Conservation (phyloP, 2,797 vertebrate genomes). For the Salmo trutta region DNA sequence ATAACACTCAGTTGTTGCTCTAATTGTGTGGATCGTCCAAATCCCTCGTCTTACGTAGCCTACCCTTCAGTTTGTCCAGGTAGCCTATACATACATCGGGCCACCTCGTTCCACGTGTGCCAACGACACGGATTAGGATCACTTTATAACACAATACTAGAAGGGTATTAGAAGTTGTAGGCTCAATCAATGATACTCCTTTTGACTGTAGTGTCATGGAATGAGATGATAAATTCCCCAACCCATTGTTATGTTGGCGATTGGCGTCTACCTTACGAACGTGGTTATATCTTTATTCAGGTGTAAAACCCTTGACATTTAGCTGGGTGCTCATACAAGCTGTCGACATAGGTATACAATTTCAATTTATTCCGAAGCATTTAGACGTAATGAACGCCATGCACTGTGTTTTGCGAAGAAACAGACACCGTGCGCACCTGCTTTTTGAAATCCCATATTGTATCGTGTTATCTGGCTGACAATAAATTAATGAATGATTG, state of each 20-base stretch:
- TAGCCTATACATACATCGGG: slow-evolving; percentile 10
- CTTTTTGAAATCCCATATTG: slow-evolving; percentile 29
- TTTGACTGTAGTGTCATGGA: not conserved
- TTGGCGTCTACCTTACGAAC: not conserved
- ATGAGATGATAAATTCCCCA: not conserved
- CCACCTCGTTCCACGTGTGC: slow-evolving; percentile 35
- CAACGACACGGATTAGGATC: slow-evolving; percentile 27
- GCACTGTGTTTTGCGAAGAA: slow-evolving; percentile 2
- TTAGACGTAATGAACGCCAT: not conserved
- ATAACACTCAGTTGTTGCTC: slow-evolving; percentile 12
- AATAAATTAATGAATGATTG: slow-evolving; percentile 40
- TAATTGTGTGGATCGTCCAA: not conserved
- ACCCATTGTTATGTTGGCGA: not conserved
- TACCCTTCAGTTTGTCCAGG: not conserved
- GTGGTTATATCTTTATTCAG: not conserved
- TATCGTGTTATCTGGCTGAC: slow-evolving; percentile 55
- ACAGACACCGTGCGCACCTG: slow-evolving; percentile 33
- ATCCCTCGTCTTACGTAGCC: slow-evolving; percentile 38
- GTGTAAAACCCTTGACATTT: not conserved
- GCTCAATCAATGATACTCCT: not conserved
- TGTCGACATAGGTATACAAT: slow-evolving; percentile 11
- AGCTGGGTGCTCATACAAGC: not conserved
- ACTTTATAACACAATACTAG: slow-evolving; percentile 16
- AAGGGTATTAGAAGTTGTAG: not conserved
- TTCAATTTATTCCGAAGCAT: slow-evolving; percentile 2